Evolutionary conservation across 2,797 vertebrate species (phyloP).

Genomic region (Melanogrammus aeglefinus): DNA sequence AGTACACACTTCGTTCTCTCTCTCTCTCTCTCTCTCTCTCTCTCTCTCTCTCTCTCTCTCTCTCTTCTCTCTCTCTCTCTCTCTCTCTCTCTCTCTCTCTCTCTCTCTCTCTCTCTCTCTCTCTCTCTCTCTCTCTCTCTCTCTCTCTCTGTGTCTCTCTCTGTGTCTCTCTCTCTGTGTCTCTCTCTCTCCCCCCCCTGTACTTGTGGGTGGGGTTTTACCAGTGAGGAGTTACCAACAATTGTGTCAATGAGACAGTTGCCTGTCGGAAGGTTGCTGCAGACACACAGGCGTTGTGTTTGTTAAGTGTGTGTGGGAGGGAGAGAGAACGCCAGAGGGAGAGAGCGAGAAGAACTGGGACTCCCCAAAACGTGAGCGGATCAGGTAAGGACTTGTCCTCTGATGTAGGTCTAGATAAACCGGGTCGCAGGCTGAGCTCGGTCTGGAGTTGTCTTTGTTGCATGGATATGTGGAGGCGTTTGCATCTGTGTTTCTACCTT

Average conservation of each 20-base stretch:
- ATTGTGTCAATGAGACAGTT: constrained; percentile 56
- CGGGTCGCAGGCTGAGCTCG: constrained; percentile 12
- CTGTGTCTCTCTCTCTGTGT: constrained; percentile 6
- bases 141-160: constrained; percentile 8
- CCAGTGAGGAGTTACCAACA: constrained; percentile 27
- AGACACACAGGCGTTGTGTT: constrained; percentile 23
- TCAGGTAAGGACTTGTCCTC: constrained; percentile 69
- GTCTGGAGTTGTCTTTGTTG: background rate
- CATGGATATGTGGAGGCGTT: background rate
- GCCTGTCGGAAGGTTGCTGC: constrained; percentile 30
- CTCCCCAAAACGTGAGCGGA: constrained; percentile 32
- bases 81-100: background rate
- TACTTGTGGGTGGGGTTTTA: constrained; percentile 56
- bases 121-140: constrained; percentile 6
- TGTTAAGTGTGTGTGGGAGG: background rate
- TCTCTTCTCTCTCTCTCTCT: constrained; percentile 8
- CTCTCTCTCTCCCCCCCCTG: background rate
- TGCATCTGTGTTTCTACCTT: background rate
- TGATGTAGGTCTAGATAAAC: background rate
- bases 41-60: constrained; percentile 10
- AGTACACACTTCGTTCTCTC: constrained; percentile 22
- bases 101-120: constrained; percentile 7
- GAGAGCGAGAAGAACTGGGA: background rate
- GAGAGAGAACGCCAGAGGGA: background rate
- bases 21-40: constrained; percentile 1